These are phyloP conservation scores for Pelodytes ibericus DNA, from an alignment of 2,797 vertebrate species.

Conservation along the genomic window DNA sequence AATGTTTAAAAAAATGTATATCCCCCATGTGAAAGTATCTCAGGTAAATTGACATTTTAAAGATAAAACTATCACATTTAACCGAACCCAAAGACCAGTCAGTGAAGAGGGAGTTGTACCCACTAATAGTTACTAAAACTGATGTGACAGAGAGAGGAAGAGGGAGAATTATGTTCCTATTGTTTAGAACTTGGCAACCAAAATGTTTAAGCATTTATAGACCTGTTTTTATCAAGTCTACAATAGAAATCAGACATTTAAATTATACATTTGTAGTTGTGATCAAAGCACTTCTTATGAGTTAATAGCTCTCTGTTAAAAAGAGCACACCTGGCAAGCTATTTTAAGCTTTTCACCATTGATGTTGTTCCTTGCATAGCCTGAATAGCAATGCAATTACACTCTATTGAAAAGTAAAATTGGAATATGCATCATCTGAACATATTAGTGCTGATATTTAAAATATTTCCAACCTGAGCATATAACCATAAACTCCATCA, in stretches of 20 bases:
- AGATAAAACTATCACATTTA: too few relatives aligned
- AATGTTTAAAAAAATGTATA: too few relatives aligned
- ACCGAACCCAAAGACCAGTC: too few relatives aligned
- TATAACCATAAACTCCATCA: too few relatives aligned
- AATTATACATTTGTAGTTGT: background rate
- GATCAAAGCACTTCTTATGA: background rate
- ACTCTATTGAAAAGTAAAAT: background rate
- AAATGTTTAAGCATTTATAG: background rate
- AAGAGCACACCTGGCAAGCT: conserved; percentile 7
- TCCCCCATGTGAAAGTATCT: too few relatives aligned
- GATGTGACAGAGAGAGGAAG: background rate
- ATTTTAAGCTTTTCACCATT: conserved; percentile 1
- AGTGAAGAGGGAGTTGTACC: too few relatives aligned
- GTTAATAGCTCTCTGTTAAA: background rate
- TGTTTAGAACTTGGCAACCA: background rate
- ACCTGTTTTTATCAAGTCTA: background rate
- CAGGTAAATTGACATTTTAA: too few relatives aligned
- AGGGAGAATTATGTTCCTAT: background rate
- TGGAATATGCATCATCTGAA: too few relatives aligned
- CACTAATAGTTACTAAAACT: too few relatives aligned
- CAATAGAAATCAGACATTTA: background rate
- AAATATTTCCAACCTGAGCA: too few relatives aligned
- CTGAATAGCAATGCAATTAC: background rate
- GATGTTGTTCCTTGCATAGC: background rate
- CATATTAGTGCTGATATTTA: too few relatives aligned